Conservation (phyloP, 2,888 invertebrate species). For the Mermis nigrescens region DNA sequence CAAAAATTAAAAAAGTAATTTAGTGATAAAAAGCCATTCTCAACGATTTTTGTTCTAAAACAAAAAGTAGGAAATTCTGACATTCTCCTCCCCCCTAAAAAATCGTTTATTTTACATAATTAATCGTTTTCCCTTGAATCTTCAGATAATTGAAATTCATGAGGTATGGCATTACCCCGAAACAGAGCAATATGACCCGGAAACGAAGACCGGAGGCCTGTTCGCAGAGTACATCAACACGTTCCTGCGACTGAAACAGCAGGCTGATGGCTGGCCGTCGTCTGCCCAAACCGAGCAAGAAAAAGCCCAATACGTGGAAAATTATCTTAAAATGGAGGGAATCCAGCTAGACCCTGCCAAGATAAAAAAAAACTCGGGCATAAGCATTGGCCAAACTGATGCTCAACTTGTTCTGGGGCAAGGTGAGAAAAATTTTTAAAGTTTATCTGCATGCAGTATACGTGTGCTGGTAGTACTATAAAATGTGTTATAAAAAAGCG, state of each 20-base stretch:
- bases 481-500: too few relatives aligned
- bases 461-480: too few relatives aligned
- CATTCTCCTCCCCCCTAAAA: too few relatives aligned
- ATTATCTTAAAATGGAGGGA: background rate
- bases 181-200: background rate
- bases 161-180: background rate
- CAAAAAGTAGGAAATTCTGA: too few relatives aligned
- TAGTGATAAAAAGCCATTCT: too few relatives aligned
- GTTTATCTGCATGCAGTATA: too few relatives aligned
- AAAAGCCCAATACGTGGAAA: background rate
- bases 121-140: too few relatives aligned
- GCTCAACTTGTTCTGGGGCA: background rate
- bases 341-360: background rate
- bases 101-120: too few relatives aligned
- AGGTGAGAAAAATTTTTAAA: background rate
- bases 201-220: background rate
- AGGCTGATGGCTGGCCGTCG: constrained; percentile 1
- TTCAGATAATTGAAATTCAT: background rate
- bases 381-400: background rate
- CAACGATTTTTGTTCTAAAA: too few relatives aligned
- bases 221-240: background rate
- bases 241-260: background rate
- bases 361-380: background rate
- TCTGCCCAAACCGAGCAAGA: background rate
- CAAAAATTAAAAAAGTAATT: too few relatives aligned